Evolutionary conservation across 2,113 vertebrate genomes (phyloP).

Genomic region (Odontophorus gujanensis): DNA sequence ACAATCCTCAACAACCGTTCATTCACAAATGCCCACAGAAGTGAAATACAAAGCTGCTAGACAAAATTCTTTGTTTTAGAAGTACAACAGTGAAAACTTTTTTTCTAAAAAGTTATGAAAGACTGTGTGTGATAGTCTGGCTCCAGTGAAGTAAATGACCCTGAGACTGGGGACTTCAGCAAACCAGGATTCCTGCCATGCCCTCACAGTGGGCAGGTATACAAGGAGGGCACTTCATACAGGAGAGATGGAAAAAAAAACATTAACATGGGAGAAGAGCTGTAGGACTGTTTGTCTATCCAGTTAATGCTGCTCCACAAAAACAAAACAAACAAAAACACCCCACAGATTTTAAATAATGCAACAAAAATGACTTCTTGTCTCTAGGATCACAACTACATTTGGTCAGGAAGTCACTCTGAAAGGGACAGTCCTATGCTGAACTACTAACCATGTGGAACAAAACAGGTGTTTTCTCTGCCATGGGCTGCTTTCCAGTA

Average conservation of each 20-base stretch:
- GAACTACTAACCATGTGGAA: conserved; percentile 74
- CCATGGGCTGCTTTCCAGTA: conserved; percentile 67
- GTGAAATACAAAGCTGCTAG: neutral
- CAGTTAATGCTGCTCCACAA: neutral
- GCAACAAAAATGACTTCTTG: neutral
- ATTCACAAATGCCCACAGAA: neutral
- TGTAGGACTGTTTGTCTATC: neutral
- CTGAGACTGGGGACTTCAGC: neutral
- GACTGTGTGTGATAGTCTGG: neutral
- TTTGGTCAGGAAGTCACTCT: neutral
- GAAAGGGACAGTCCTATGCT: neutral
- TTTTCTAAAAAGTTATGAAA: neutral
- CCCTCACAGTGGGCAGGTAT: neutral
- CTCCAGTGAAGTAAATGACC: neutral
- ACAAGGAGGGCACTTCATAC: neutral
- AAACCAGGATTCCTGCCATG: neutral
- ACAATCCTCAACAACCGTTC: neutral
- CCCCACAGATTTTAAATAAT: neutral
- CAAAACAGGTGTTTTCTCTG: conserved; percentile 73
- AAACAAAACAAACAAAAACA: neutral
- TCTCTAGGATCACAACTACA: neutral
- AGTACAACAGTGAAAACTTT: neutral
- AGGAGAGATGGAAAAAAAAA: neutral
- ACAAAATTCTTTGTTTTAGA: neutral
- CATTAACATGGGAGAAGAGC: neutral